Evolutionary conservation across 2,888 invertebrate genomes (phyloP).

Genomic region (Pheosia tremula): DNA sequence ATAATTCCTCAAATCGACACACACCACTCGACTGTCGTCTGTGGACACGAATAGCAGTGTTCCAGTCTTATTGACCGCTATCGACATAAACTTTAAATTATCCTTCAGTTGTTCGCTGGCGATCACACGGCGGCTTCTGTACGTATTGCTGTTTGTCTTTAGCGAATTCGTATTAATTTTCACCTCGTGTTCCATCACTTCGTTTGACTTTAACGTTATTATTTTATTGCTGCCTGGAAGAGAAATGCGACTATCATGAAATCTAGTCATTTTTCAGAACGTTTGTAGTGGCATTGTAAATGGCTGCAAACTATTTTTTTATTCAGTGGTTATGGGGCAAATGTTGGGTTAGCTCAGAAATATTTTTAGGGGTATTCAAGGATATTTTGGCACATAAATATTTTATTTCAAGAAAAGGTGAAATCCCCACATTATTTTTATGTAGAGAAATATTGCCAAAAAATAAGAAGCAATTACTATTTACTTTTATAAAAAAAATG

Average conservation of each 20-base stretch:
- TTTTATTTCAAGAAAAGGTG: too few species aligned
- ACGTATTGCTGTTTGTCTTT: constrained; percentile 46
- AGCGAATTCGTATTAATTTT: constrained; percentile 46
- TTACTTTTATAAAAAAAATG: too few species aligned
- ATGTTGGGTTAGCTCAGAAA: too few species aligned
- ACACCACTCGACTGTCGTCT: constrained; percentile 70
- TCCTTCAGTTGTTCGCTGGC: constrained; percentile 60
- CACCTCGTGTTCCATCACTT: constrained; percentile 65
- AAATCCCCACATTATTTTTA: too few species aligned
- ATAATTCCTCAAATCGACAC: constrained; percentile 70
- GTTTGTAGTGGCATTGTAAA: too few species aligned
- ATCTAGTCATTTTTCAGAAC: too few species aligned
- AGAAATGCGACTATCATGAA: not conserved
- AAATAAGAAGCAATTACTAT: too few species aligned
- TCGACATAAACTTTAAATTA: constrained; percentile 60
- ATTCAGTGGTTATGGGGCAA: too few species aligned
- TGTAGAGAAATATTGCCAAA: too few species aligned
- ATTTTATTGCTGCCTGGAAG: constrained; percentile 70
- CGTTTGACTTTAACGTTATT: constrained; percentile 65
- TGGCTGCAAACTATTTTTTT: too few species aligned
- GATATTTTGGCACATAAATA: too few species aligned
- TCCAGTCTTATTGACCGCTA: constrained; percentile 71
- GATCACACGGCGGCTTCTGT: constrained; percentile 55
- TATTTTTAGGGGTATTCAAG: too few species aligned
- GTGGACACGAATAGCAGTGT: constrained; percentile 73